Percentiles rank a stretch among this genome's conserved stretches.
Conservation (phyloP, 2,888 invertebrate genomes). For the Aphelenchoides bicaudatus region DNA sequence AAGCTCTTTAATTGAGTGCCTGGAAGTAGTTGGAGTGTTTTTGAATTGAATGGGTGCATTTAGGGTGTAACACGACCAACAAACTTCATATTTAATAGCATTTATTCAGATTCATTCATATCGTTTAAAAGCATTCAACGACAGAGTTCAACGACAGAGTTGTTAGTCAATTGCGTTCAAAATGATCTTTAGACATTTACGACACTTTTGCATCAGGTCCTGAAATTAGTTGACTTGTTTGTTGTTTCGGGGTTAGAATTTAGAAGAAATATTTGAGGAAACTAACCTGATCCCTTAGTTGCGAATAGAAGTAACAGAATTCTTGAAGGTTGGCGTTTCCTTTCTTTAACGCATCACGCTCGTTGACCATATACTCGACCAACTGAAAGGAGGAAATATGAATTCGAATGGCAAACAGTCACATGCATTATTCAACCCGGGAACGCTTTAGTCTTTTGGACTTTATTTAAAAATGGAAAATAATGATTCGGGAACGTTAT, state of each 20-base stretch:
- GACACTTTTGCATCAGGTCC: slow-evolving; percentile 16
- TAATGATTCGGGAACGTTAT: no score
- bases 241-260: not conserved
- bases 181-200: slow-evolving; percentile 3
- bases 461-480: no score
- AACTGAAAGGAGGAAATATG: not conserved
- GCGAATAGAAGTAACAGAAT: slow-evolving; percentile 9
- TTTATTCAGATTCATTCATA: no score
- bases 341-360: not conserved
- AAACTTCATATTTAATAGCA: no score
- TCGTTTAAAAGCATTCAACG: no score
- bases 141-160: not conserved
- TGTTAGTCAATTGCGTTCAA: slow-evolving; percentile 10
- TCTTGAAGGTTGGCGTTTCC: slow-evolving; percentile 7
- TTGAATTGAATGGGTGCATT: no score
- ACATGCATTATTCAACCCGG: no score
- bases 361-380: not conserved
- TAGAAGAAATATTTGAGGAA: not conserved
- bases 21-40: no score
- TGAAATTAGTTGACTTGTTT: slow-evolving; percentile 7
- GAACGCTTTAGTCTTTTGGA: no score
- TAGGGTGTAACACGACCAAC: no score
- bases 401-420: no score
- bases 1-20: no score
- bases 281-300: slow-evolving; percentile 1